Percentiles rank a stretch among this genome's conserved stretches.
phyloP scores from a whole-genome alignment of 2,888 invertebrate species.

The Xanthia icteritia region DNA sequence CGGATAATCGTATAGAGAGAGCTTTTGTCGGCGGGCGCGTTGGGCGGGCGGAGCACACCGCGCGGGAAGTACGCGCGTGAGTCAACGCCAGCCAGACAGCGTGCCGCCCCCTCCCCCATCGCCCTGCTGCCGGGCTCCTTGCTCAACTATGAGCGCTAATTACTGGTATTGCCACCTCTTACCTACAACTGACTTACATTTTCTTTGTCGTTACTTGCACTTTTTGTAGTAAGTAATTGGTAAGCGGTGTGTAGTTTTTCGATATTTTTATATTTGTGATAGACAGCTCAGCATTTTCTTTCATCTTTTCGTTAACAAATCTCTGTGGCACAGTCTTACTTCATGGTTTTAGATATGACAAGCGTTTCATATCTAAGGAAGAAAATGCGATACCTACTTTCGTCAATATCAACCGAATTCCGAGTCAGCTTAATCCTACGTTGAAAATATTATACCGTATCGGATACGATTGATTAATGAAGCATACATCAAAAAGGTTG shows the following conservation, averaged over 20 bases:
- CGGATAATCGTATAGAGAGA: constrained; percentile 40
- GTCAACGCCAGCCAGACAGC: constrained; percentile 78
- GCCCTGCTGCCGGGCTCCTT: constrained; percentile 21
- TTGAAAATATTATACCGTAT: constrained; percentile 62
- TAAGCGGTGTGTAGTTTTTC: neutral
- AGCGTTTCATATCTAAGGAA: neutral
- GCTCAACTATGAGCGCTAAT: constrained; percentile 53
- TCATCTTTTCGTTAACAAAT: neutral
- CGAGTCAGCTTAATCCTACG: constrained; percentile 35
- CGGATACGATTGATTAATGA: constrained; percentile 77
- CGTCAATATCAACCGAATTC: constrained; percentile 28
- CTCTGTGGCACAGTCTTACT: neutral
- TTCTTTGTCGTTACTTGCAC: constrained; percentile 41
- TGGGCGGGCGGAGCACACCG: constrained; percentile 58
- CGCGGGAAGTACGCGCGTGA: constrained; percentile 74
- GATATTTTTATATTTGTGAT: neutral
- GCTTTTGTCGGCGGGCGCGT: constrained; percentile 34
- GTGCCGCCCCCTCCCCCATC: constrained; percentile 68
- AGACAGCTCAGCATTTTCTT: constrained; percentile 6
- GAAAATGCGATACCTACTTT: neutral
- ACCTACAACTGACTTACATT: constrained; percentile 37
- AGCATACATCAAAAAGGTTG: constrained; percentile 83
- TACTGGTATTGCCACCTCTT: constrained; percentile 57
- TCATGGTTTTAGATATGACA: neutral
- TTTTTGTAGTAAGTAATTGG: constrained; percentile 32